Evolutionary conservation across 2,113 vertebrate genomes (phyloP).

Genomic region (Gymnocephalus cernua): DNA sequence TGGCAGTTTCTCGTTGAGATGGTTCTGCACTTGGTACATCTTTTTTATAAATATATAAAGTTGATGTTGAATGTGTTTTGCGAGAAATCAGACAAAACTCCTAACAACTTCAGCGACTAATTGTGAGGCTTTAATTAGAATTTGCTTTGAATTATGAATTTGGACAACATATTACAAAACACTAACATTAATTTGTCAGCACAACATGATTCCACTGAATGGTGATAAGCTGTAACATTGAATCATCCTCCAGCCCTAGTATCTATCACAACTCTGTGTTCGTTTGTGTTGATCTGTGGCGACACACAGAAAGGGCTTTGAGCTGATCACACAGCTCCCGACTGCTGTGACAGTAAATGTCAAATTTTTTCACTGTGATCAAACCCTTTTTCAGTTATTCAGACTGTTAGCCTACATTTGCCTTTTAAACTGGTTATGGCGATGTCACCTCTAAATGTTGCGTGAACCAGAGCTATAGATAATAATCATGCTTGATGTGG

Average conservation of each 20-base stretch:
- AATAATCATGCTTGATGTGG: conserved; percentile 5
- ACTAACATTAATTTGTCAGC: not conserved
- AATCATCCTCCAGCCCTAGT: not conserved
- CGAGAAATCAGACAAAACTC: not conserved
- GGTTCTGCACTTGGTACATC: not conserved
- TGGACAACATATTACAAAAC: not conserved
- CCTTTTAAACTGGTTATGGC: conserved; percentile 2
- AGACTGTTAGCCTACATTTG: not conserved
- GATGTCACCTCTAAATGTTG: conserved; percentile 16
- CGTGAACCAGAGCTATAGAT: not conserved
- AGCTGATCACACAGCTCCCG: not conserved
- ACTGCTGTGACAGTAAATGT: conserved; percentile 20
- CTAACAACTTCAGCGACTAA: too few species aligned
- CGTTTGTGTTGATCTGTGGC: not conserved
- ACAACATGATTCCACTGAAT: not conserved
- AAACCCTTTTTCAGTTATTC: not conserved
- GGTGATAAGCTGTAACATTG: not conserved
- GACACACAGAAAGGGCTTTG: not conserved
- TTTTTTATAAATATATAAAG: too few species aligned
- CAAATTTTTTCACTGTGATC: conserved; percentile 10
- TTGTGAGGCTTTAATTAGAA: not conserved
- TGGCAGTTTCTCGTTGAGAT: not conserved
- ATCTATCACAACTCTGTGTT: not conserved
- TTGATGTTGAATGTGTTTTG: not conserved
- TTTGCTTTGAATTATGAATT: not conserved